Evolutionary conservation across 2,888 invertebrate species (phyloP), one percentile per base, ranked within the genome.

Genomic region (Myathropa florea): DNA sequence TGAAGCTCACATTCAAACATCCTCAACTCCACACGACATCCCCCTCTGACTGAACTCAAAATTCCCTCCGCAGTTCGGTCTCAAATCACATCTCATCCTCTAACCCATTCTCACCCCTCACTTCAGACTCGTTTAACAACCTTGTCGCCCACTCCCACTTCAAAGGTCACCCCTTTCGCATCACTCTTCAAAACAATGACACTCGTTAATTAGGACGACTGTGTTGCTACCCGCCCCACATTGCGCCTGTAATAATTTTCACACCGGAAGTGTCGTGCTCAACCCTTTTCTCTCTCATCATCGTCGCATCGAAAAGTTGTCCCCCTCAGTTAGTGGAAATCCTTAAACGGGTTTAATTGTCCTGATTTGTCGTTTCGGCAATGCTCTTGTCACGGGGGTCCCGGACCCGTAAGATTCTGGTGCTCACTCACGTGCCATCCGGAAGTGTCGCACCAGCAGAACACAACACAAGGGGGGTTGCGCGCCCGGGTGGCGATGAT

Each of bases 341-440:
- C 57, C 68, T 61, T 85, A 72, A 77, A 81, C 68, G 60, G 75
- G 65, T 81, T 85, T 81, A 85, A 81, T 85, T 85, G 81, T 77
- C 67, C 55, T 80, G 80, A 84, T 84, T 80, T 84, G 65, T 80
- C 76, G 39, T 76, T 71, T 53, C 39, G 18, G n/a, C n/a, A 61
- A 28, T 61, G 12, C 12, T 64, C 53, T 9, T 12, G 36, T 63
- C 14, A 26, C 26, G 70, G 21, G 39, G n/a, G n/a, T n/a, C n/a
- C n/a, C n/a, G n/a, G n/a, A n/a, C n/a, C n/a, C n/a, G n/a, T n/a
- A n/a, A n/a, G n/a, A n/a, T n/a, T n/a, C n/a, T n/a, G n/a, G n/a
- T n/a, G n/a, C n/a, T n/a, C n/a, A 60, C 70, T 79, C 79, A 79
- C 79, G 83, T 83, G 79, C 60, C 83, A 70, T 28, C 53, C 83